Evolutionary conservation across 1,140 invertebrate genomes (phyloP), one percentile per base, ranked within the genome.

Genomic region (Galleria mellonella): DNA sequence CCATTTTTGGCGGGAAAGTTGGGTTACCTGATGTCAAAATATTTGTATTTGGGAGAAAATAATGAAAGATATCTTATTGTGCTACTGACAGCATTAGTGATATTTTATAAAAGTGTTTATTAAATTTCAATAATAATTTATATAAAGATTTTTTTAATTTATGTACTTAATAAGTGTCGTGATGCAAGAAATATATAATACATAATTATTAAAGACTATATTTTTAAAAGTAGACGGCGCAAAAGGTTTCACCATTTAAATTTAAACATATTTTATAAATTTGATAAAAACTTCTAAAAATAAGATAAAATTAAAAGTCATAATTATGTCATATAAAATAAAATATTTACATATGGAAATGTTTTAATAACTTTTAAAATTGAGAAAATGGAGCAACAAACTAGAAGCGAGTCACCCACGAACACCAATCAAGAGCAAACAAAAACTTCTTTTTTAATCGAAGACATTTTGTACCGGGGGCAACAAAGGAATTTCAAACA

Each of bases 401-500:
- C 65, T n/a, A 52, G 76, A 36, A 81, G 69, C 46, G 72, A 72
- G 27, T 72, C 71, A 0, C 71, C 72, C 10, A 69, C 55, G 12
- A 72, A 72, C 41, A 55, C 64, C 10, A 72, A 78, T 45, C 62
- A 73, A 46, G 68, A 76, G 39, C 58, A 72, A 33, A 56, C 56
- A 46, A 84, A 88, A 52, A 92, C 91, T 1, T 92, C 93, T 9
- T 93, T 94, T 76, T 86, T 95, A 47, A 94, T 96, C 56, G 92
- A 95, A 60, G 94, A 95, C 59, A 95, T 95, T 43, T 78, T 95
- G 1, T 92, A 91, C 46, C 87, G 92, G 31, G 88, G 90, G 10
- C 89, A 87, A 32, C 48, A 55, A 23, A 72, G 53, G 12, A 52
- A 49, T 6, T 77, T 77, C 39, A 79, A 77, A 44, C 50, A 62